Conservation (phyloP, 2,797 vertebrate species). For the Pampus argenteus region DNA sequence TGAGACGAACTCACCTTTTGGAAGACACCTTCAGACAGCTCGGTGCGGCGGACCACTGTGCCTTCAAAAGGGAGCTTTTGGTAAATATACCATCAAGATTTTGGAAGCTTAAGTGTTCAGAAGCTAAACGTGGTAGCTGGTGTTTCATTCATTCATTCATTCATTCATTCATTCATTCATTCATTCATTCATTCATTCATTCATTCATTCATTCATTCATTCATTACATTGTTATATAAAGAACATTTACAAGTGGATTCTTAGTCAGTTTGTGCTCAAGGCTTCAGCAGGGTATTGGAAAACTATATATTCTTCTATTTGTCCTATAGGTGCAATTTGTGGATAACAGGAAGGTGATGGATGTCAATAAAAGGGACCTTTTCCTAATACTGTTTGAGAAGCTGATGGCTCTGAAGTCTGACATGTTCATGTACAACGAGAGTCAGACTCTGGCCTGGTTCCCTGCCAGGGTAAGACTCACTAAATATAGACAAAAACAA, state of each 20-base stretch:
- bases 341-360: constrained; percentile 72
- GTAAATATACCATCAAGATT: constrained; percentile 51
- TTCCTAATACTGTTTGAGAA: constrained; percentile 92
- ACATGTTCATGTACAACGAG: constrained; percentile 91
- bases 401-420: constrained; percentile 87
- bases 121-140: not conserved
- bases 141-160: not conserved
- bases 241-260: not conserved
- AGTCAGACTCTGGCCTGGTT: constrained; percentile 92
- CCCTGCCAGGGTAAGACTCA: constrained; percentile 87
- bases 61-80: constrained; percentile 67
- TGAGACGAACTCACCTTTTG: constrained; percentile 76
- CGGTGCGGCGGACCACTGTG: constrained; percentile 31
- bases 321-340: constrained; percentile 79
- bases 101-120: not conserved
- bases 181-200: not conserved
- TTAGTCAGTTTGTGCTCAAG: not conserved
- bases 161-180: not conserved
- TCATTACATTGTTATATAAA: not conserved
- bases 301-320: not conserved
- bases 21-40: constrained; percentile 83
- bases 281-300: not conserved
- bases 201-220: not conserved
- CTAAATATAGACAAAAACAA: not conserved
- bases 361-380: constrained; percentile 91